Evolutionary conservation across 2,888 invertebrate species (phyloP), one percentile per base, ranked within the genome.

Genomic region (Rotaria magnacalcarata): DNA sequence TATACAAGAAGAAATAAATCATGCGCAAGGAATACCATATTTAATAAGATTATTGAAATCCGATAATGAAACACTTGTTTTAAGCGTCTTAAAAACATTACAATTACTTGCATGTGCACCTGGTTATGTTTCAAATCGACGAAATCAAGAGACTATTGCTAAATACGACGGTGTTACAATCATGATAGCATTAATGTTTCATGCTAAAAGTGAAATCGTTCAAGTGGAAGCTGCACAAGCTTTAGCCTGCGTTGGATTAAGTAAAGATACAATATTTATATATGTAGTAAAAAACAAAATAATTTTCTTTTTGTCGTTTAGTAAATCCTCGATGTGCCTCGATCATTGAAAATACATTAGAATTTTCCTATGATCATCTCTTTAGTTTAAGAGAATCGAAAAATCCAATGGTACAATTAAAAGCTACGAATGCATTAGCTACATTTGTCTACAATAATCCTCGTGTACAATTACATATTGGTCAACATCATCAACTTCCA

Each of bases 401-500:
- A 7, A 47, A 80, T 80, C 47, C 80, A 47, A 88, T 14, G 67
- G 90, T 90, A 0, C 88, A 89, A 19, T 88, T 90, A 34, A 87
- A 89, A 56, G 90, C 90, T 8, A 90, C 90, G 0, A 88, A 89
- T 0, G 90, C 91, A 0, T 88, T 91, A 84, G 90, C 91, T 0
- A 88, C 90, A 41, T 91, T 91, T 87, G 90, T 90, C 11, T 91
- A 90, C 88, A 91, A 91, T 88, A 90, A 89, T 87, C 88, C 89
- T 21, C 88, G 87, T 14, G 89, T 90, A 87, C 90, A 90, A 88
- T 89, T 89, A 85, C 89, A 89, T 86, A 90, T 91, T 14, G 89
- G 89, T 0, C 89, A 89, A 56, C 89, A 90, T 87, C 90, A 90
- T 0, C 90, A 90, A 7, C 89, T 91, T 34, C 86, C 89, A 10